These are phyloP conservation scores for Globodera ellingtonae DNA, from an alignment of 1,140 invertebrate species.

Conservation along the genomic window DNA sequence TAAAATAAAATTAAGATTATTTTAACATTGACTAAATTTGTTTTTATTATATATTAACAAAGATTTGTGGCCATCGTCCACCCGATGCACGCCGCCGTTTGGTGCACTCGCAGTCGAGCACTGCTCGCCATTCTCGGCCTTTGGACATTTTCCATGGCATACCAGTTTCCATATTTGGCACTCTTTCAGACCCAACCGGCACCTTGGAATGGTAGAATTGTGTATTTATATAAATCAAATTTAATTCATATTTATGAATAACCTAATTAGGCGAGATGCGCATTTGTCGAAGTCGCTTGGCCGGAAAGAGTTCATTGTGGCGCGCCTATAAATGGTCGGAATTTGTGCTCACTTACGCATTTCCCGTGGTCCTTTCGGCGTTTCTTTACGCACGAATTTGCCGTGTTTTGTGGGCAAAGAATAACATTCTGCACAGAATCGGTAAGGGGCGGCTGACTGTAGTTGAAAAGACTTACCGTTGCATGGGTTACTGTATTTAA, in stretches of 20 bases:
- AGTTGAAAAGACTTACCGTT: not conserved
- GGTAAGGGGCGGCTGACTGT: not conserved
- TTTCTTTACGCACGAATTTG: slow-evolving; percentile 24
- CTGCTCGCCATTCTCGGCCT: slow-evolving; percentile 14
- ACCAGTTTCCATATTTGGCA: slow-evolving; percentile 24
- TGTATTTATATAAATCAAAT: not conserved
- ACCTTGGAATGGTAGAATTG: slow-evolving; percentile 8
- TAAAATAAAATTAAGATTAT: not conserved
- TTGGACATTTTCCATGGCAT: slow-evolving; percentile 27
- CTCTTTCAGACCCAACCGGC: slow-evolving; percentile 13
- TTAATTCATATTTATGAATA: not conserved
- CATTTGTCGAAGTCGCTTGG: slow-evolving; percentile 25
- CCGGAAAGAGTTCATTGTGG: slow-evolving; percentile 17
- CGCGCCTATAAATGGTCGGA: slow-evolving; percentile 26
- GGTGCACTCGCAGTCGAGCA: slow-evolving; percentile 22
- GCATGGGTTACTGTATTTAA: not conserved
- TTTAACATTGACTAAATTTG: not conserved
- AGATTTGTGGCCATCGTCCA: slow-evolving; percentile 14
- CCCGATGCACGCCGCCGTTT: slow-evolving; percentile 21
- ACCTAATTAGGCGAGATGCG: not conserved
- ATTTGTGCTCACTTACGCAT: slow-evolving; percentile 20
- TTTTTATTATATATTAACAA: not conserved
- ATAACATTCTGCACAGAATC: not conserved
- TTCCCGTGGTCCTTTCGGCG: slow-evolving; percentile 22
- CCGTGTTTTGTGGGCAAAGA: slow-evolving; percentile 18